These are phyloP conservation scores for Gambusia holbrooki DNA, from an alignment of 2,113 vertebrate genomes.

Conservation along the genomic window DNA sequence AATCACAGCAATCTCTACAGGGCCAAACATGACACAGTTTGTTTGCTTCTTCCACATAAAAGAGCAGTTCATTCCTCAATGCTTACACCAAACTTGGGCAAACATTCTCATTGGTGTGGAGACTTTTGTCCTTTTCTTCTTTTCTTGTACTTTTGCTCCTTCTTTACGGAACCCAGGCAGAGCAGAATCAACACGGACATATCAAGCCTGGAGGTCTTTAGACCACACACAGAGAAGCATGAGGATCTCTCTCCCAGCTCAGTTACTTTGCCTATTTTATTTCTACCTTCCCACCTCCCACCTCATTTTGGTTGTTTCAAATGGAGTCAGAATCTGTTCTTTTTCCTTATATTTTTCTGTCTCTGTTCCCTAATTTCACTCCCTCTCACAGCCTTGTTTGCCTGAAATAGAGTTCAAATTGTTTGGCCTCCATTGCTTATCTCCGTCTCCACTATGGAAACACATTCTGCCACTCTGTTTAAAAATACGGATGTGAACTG, in stretches of 20 bases:
- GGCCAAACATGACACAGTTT: slow-evolving; percentile 71
- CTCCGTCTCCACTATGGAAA: slow-evolving; percentile 13
- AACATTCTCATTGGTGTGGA: slow-evolving; percentile 78
- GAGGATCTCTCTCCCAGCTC: slow-evolving; percentile 50
- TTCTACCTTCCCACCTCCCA: slow-evolving; percentile 2
- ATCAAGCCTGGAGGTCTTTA: slow-evolving; percentile 78
- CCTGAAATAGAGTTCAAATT: slow-evolving; percentile 3
- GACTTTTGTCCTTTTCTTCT: slow-evolving; percentile 46
- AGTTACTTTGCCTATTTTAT: slow-evolving; percentile 51
- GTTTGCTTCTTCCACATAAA: slow-evolving; percentile 76
- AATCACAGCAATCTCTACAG: slow-evolving; percentile 59
- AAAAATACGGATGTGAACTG: slow-evolving; percentile 74
- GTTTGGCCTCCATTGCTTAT: slow-evolving; percentile 22
- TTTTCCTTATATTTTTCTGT: slow-evolving; percentile 1
- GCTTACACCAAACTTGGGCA: slow-evolving; percentile 72
- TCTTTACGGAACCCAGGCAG: slow-evolving; percentile 69
- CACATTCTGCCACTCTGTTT: slow-evolving; percentile 53
- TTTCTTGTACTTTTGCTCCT: slow-evolving; percentile 43
- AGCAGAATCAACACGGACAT: slow-evolving; percentile 70
- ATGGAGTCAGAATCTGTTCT: neutral
- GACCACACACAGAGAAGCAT: slow-evolving; percentile 81
- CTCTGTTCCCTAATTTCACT: slow-evolving; percentile 25
- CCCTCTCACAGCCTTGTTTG: slow-evolving; percentile 18
- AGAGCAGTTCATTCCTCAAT: slow-evolving; percentile 58
- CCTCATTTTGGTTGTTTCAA: slow-evolving; percentile 20